Base-by-base conservation (phyloP, 1,140 invertebrate genomes). In the Bombus difficillimus region DNA sequence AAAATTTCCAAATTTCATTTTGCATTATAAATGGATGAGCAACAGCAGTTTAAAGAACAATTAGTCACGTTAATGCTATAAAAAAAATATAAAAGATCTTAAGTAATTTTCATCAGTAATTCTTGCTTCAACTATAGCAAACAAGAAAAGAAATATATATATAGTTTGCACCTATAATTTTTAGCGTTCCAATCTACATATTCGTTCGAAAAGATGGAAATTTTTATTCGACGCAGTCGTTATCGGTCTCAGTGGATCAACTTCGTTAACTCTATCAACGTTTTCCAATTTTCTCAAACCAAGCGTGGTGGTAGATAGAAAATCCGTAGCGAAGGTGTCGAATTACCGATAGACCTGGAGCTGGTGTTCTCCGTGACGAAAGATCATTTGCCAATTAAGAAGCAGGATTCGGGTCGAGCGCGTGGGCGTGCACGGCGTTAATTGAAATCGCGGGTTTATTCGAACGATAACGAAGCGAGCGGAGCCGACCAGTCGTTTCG, bases 361-460 rank as follows among this genome's bases (percentile, higher is more conserved):
- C 74, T 32, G 41, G 71, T 41, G 32, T 59, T 59, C 53, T 34
- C 53, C 80, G 69, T 18, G 13, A 18, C 37, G 71, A 82, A 74
- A 82, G 73, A 74, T 82, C 69, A 57, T 82, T 74, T 43, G 37
- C 37, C 80, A 82, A 82, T 82, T 82, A 73, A 74, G 71, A 43
- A 64, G 69, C 39, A 71, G 68, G 66, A 39, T 71, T 80, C 78
- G 78, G 43, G 32, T 69, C 34, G 78, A 18, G 43, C 32, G 72
- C 28, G 71, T 43, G 12, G 72, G 72, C 39, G 81, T 57, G 62
- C 34, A 39, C 57, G 25, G n/a, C 28, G 59, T 68, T 82, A 82
- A 86, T 75, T 78, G 53, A 87, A 77, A 43, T 86, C 32, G 57
- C 53, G 66, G 25, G 28, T 82, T 73, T 82, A 72, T 88, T 86